Conservation (phyloP, 2,797 vertebrate genomes). For the Percopsis omiscomaycus region DNA sequence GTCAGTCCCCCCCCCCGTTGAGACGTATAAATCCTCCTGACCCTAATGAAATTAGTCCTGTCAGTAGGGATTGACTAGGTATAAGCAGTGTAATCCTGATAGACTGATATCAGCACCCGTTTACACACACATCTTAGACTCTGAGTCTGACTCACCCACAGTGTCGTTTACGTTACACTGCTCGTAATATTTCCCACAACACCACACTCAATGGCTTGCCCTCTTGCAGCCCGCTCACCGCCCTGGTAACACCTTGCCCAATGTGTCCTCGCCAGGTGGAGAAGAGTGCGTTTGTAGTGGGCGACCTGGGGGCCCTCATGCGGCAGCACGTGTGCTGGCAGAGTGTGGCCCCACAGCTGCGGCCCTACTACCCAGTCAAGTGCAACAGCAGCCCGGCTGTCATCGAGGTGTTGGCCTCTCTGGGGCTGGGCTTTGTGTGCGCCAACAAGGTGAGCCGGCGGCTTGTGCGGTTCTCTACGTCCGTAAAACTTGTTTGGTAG, state of each 20-base stretch:
- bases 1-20: neutral
- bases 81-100: neutral
- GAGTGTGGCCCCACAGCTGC: constrained; percentile 83
- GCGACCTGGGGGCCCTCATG: constrained; percentile 92
- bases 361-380: constrained; percentile 91
- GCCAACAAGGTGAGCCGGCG: constrained; percentile 85
- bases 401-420: constrained; percentile 89
- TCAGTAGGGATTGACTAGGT: constrained; percentile 1
- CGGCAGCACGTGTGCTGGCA: constrained; percentile 92
- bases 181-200: neutral
- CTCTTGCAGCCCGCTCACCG: neutral
- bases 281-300: constrained; percentile 94
- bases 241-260: neutral
- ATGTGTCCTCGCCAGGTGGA: constrained; percentile 78
- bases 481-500: too few relatives aligned
- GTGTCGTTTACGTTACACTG: neutral
- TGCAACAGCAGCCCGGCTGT: constrained; percentile 92
- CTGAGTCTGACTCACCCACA: neutral
- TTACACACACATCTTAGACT: neutral
- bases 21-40: constrained; percentile 5
- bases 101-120: neutral
- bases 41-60: neutral
- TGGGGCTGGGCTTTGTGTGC: constrained; percentile 94
- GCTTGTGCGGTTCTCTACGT: neutral
- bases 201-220: neutral